Conservation (phyloP, 2,113 vertebrate genomes). For the Rhinolophus ferrumequinum region DNA sequence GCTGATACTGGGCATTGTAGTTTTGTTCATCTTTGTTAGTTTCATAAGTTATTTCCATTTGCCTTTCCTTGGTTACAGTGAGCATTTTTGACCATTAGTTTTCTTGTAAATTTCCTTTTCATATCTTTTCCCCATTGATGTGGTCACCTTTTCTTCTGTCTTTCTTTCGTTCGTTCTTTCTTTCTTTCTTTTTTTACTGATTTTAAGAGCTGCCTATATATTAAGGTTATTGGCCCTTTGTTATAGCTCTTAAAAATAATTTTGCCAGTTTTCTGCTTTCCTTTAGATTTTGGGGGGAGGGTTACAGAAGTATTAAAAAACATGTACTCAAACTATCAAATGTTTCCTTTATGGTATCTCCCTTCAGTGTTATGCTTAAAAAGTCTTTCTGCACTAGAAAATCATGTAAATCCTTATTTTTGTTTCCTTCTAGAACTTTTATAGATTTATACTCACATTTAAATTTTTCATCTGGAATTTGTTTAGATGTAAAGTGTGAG, state of each 20-base stretch:
- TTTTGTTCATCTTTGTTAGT: neutral
- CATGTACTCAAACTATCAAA: neutral
- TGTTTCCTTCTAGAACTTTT: slow-evolving; percentile 54
- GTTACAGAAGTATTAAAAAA: slow-evolving; percentile 18
- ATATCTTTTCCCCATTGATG: neutral
- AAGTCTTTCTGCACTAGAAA: neutral
- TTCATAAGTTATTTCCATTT: slow-evolving; percentile 15
- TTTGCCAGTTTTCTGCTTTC: neutral
- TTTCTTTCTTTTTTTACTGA: neutral
- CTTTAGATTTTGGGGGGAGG: neutral
- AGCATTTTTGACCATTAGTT: neutral
- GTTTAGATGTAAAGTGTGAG: slow-evolving; percentile 66
- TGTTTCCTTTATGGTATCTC: neutral
- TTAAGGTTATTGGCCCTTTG: neutral
- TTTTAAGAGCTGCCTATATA: neutral
- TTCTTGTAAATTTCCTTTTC: slow-evolving; percentile 7
- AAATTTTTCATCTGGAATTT: slow-evolving; percentile 67
- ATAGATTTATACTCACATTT: slow-evolving; percentile 53
- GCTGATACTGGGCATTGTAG: neutral
- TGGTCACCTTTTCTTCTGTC: neutral
- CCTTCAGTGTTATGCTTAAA: neutral
- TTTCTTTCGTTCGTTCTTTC: no score
- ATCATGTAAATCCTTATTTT: slow-evolving; percentile 55
- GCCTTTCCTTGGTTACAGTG: neutral
- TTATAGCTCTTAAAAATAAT: neutral